Evolutionary conservation across 2,888 invertebrate species (phyloP), one percentile per base, ranked within the genome.

Genomic region (Pinctada fucata): DNA sequence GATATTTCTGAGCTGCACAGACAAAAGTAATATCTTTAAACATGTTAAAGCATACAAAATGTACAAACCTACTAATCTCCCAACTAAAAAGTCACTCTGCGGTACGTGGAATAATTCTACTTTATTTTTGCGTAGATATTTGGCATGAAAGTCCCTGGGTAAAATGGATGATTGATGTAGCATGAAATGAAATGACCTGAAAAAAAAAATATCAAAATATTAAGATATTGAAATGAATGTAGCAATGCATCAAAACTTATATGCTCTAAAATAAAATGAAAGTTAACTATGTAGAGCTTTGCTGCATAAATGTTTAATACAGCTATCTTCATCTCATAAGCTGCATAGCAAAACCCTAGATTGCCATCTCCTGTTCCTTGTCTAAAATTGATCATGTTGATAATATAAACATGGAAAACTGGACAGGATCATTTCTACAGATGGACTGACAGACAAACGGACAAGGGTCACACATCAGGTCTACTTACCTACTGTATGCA

Each of bases 101-200:
- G 65, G 66, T 16, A 74, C 31, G 49, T 49, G 66, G 51, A 74
- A 74, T 50, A 69, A 66, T 47, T 10, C 31, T 16, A 67, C 69
- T 16, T 50, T 45, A 10, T 75, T 52, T 3, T 63, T 63, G 47
- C 48, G 68, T 4, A 58, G 45, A 8, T 45, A 16, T 63, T 48
- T 69, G 10, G 58, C 75, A 58, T 52, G 66, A 58, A 75, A 75
- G 58, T 69, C 45, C 5, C 63, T 52, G 67, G 58, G 69, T 69
- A 75, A 31, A 16, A 75, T 75, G 52, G 13, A 58, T 16, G 79
- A 75, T 52, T 75, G 75, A 63, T 75, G 71, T 31, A 79, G 63
- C 52, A 75, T 67, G 52, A 79, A 72, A 75, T 79, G 79, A 79
- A 79, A 79, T 64, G 75, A 10, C 16, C 79, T 79, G 72, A 75